Evolutionary conservation across 2,797 vertebrate genomes (phyloP).

Genomic region (Allobates femoralis): DNA sequence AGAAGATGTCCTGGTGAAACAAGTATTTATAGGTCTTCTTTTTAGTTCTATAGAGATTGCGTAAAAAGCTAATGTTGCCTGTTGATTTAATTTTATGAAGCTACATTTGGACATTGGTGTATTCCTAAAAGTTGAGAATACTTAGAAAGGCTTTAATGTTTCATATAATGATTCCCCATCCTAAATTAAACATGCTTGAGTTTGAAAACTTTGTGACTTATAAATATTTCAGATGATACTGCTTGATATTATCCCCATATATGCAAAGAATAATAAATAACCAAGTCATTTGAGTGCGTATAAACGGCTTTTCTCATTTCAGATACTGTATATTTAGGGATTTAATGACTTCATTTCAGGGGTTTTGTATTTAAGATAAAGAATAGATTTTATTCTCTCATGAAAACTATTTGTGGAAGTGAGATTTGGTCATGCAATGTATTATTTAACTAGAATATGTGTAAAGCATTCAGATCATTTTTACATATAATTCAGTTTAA

Average conservation of each 20-base stretch:
- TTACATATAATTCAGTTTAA: slow-evolving; percentile 51
- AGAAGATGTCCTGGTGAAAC: neutral
- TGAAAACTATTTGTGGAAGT: slow-evolving; percentile 41
- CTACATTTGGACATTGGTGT: neutral
- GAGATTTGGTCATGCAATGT: slow-evolving; percentile 42
- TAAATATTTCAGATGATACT: slow-evolving; percentile 25
- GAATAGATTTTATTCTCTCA: slow-evolving; percentile 1
- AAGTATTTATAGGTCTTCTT: neutral
- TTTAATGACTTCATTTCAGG: slow-evolving; percentile 34
- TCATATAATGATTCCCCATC: slow-evolving; percentile 18
- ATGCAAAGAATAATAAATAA: slow-evolving; percentile 22
- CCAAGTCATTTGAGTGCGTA: neutral
- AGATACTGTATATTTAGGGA: neutral
- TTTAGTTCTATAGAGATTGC: neutral
- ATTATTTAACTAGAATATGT: slow-evolving; percentile 37
- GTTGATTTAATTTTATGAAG: neutral
- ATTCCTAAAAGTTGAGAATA: neutral
- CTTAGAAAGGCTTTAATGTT: slow-evolving; percentile 5
- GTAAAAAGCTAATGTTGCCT: neutral
- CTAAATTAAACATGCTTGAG: slow-evolving; percentile 32
- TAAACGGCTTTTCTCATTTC: neutral
- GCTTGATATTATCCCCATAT: slow-evolving; percentile 10
- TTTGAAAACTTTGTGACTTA: slow-evolving; percentile 21
- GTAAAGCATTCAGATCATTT: slow-evolving; percentile 42
- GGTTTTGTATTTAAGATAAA: slow-evolving; percentile 20